phyloP scores from a whole-genome alignment of 2,113 vertebrate species.

The Dinomys branickii region DNA sequence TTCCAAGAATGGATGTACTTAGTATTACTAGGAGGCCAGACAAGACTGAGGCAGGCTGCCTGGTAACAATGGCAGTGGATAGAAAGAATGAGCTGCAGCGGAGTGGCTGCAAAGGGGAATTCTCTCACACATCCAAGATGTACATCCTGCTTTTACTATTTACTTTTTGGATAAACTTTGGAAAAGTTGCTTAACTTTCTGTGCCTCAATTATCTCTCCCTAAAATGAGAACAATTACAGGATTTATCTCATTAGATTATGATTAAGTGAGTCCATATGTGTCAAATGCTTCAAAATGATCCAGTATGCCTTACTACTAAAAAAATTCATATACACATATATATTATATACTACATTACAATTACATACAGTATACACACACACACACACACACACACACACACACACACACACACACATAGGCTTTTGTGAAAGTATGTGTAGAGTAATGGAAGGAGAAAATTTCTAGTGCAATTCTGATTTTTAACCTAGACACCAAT shows the following conservation, averaged over 20 bases:
- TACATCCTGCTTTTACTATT: background rate
- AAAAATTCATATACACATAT: background rate
- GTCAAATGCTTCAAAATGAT: background rate
- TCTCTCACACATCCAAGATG: background rate
- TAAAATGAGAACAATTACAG: background rate
- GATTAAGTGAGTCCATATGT: background rate
- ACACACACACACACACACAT: too few species aligned
- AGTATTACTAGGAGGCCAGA: background rate
- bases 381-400: too few species aligned
- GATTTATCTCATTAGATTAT: background rate
- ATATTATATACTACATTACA: background rate
- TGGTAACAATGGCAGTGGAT: background rate
- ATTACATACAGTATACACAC: too few species aligned
- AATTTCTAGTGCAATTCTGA: background rate
- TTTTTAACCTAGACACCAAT: background rate
- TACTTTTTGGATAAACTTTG: background rate
- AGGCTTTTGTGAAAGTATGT: background rate
- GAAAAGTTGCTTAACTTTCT: background rate
- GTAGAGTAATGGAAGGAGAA: background rate
- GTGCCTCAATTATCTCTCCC: background rate
- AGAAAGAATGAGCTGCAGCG: background rate
- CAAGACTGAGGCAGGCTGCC: background rate
- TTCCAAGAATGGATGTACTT: background rate
- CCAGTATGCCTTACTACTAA: background rate
- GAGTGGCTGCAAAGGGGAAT: accelerated